Conservation (phyloP, 1,140 invertebrate genomes). For the Cyclargus thomasi region DNA sequence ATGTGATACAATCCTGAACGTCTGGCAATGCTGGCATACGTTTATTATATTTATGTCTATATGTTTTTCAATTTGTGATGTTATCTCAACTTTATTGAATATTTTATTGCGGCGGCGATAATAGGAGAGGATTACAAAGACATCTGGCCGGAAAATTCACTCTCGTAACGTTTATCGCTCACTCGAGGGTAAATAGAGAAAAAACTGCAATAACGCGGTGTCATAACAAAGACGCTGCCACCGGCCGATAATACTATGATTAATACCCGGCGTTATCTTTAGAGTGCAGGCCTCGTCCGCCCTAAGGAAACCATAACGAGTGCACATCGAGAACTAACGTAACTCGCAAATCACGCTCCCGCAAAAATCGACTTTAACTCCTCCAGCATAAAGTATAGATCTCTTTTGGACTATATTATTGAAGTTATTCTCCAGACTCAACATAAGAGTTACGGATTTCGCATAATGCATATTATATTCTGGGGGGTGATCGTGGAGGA, state of each 20-base stretch:
- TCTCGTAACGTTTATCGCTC: constrained; percentile 60
- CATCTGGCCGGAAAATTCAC: constrained; percentile 73
- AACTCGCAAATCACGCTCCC: constrained; percentile 12
- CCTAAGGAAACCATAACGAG: constrained; percentile 31
- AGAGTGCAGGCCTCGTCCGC: constrained; percentile 64
- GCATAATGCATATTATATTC: constrained; percentile 74
- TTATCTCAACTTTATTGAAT: constrained; percentile 35
- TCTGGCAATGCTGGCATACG: neutral
- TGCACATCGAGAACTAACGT: constrained; percentile 19
- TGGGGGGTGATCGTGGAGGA: constrained; percentile 11
- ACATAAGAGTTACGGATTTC: constrained; percentile 72
- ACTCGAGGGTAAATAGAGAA: constrained; percentile 66
- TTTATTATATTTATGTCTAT: neutral
- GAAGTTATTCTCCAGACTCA: constrained; percentile 55
- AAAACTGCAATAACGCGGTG: constrained; percentile 71
- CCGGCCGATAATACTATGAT: constrained; percentile 71
- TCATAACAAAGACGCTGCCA: constrained; percentile 70
- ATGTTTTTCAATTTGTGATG: neutral
- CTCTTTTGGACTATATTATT: constrained; percentile 20
- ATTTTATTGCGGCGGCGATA: constrained; percentile 50
- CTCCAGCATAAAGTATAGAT: neutral
- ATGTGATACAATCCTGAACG: neutral
- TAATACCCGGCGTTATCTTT: constrained; percentile 71
- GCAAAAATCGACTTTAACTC: constrained; percentile 11
- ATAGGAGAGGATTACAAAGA: constrained; percentile 61